These are phyloP conservation scores for Ormyrus thymus DNA, from an alignment of 2,888 invertebrate genomes.

Conservation along the genomic window DNA sequence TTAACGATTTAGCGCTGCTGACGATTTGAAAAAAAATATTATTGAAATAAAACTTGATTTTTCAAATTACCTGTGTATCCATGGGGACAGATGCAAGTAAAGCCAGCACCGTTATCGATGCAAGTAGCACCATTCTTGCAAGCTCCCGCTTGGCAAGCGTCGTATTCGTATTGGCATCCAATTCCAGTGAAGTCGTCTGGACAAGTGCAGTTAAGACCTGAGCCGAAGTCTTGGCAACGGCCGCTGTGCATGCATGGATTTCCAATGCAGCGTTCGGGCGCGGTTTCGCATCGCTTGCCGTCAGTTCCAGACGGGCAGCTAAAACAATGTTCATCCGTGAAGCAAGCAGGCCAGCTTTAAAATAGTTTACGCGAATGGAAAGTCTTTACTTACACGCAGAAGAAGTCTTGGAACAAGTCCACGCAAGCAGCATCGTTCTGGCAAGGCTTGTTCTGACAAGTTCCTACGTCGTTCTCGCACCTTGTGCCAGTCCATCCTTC, in stretches of 20 bases:
- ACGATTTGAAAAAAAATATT: too few species aligned
- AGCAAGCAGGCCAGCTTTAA: background rate
- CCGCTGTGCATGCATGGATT: slow-evolving; percentile 96
- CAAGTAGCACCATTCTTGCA: slow-evolving; percentile 96
- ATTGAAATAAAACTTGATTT: too few species aligned
- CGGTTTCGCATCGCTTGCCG: slow-evolving; percentile 97
- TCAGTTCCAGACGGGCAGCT: slow-evolving; percentile 96
- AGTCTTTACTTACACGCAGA: slow-evolving; percentile 87
- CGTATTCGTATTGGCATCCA: slow-evolving; percentile 95
- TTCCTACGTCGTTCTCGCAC: slow-evolving; percentile 92
- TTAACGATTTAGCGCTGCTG: background rate
- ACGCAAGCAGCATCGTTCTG: slow-evolving; percentile 95
- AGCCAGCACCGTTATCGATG: slow-evolving; percentile 88
- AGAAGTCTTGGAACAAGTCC: slow-evolving; percentile 92
- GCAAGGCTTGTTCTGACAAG: slow-evolving; percentile 90
- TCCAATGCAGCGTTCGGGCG: slow-evolving; percentile 95
- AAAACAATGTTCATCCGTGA: slow-evolving; percentile 19
- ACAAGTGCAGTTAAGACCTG: slow-evolving; percentile 95
- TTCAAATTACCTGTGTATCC: slow-evolving; percentile 79
- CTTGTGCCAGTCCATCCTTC: slow-evolving; percentile 91
- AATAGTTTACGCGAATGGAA: background rate
- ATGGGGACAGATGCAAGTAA: slow-evolving; percentile 89
- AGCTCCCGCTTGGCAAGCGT: slow-evolving; percentile 92
- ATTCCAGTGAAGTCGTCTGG: slow-evolving; percentile 89
- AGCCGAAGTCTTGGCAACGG: slow-evolving; percentile 96